Percentiles rank a stretch among this genome's conserved stretches.
Conservation (phyloP, 92 coral and sea anemone species). For the Blastomussa wellsi region DNA sequence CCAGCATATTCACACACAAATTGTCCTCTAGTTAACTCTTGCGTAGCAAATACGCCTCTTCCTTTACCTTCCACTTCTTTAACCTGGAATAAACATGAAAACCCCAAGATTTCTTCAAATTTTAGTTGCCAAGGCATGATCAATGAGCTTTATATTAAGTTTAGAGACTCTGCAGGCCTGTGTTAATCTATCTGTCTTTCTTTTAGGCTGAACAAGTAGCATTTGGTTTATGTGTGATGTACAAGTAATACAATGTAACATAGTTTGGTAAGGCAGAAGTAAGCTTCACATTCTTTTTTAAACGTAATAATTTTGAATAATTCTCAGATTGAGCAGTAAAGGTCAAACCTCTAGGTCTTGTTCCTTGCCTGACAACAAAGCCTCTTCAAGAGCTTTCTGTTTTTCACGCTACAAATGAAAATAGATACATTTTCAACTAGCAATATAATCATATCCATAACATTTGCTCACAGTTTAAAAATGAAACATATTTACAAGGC, state of each 20-base stretch:
- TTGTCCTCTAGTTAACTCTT: slow-evolving; percentile 69
- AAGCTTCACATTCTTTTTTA: not conserved
- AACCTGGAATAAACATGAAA: slow-evolving; percentile 48
- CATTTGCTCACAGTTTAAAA: too few species aligned
- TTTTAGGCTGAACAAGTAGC: too few species aligned
- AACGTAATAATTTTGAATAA: not conserved
- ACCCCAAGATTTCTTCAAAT: too few species aligned
- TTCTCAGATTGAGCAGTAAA: not conserved
- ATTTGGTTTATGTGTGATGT: not conserved
- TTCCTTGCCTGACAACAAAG: slow-evolving; percentile 74
- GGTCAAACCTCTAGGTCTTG: slow-evolving; percentile 86
- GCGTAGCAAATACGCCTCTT: slow-evolving; percentile 86
- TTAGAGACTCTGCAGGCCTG: too few species aligned
- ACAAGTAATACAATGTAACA: not conserved
- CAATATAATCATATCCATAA: not conserved
- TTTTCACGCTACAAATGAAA: slow-evolving; percentile 73
- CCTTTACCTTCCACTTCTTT: slow-evolving; percentile 91
- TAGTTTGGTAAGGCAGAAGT: not conserved
- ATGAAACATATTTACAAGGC: too few species aligned
- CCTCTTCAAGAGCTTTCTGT: slow-evolving; percentile 66
- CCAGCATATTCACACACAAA: slow-evolving; percentile 98
- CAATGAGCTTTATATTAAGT: too few species aligned
- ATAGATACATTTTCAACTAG: not conserved
- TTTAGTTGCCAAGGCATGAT: too few species aligned
- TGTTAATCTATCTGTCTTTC: too few species aligned